Percentiles rank a stretch among this genome's conserved stretches.
Evolutionary conservation across 35 echinoderm and acorn worm genomes (phyloP).

Genomic region (Strongylocentrotus purpuratus): DNA sequence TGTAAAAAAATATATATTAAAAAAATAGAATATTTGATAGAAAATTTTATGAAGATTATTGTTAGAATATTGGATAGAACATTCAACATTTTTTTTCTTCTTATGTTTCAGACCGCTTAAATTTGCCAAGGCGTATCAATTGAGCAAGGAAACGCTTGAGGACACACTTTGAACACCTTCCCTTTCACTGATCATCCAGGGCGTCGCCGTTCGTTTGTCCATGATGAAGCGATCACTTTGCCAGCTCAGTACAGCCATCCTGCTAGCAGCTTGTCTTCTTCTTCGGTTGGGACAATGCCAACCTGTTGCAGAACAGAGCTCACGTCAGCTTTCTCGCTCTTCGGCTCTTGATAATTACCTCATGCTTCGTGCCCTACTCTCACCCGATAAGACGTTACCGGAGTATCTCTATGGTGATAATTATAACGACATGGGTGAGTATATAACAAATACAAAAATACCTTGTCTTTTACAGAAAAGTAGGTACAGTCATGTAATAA

Average conservation of each 20-base stretch:
- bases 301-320: not conserved
- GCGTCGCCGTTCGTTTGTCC: not conserved
- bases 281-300: not conserved
- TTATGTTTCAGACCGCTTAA: not conserved
- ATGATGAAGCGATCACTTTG: conserved; percentile 1
- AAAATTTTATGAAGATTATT: too few relatives aligned
- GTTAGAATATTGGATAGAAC: too few relatives aligned
- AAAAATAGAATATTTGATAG: too few relatives aligned
- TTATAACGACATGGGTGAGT: not conserved
- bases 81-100: not conserved
- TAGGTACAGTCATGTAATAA: too few relatives aligned
- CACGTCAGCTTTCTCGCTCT: not conserved
- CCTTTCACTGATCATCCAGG: not conserved
- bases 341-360: not conserved
- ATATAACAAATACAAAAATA: not conserved
- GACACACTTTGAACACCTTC: not conserved
- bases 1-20: too few relatives aligned
- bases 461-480: too few relatives aligned
- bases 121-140: not conserved
- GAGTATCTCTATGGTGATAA: not conserved
- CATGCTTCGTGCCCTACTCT: not conserved
- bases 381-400: not conserved
- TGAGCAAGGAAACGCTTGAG: not conserved
- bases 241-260: not conserved
- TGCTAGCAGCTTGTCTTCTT: not conserved